Evolutionary conservation across 2,113 vertebrate genomes (phyloP).

Genomic region (Candoia aspera): DNA sequence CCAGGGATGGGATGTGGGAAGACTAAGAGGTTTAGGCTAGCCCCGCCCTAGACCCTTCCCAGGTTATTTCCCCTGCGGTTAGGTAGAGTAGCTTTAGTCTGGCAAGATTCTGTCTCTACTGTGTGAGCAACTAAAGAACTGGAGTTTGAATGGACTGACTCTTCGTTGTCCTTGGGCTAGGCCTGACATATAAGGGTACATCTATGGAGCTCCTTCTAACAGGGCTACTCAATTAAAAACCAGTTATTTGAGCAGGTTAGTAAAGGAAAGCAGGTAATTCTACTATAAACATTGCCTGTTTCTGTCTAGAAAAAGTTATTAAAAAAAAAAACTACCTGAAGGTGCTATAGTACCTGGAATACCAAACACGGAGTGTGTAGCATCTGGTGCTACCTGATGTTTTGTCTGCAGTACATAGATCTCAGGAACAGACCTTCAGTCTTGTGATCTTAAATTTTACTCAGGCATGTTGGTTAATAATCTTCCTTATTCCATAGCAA

Average conservation of each 20-base stretch:
- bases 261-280: not conserved
- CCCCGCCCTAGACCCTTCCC: no score
- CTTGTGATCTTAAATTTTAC: not conserved
- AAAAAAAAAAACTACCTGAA: not conserved
- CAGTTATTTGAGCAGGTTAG: not conserved
- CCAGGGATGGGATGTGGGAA: no score
- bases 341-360: not conserved
- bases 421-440: not conserved
- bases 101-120: no score
- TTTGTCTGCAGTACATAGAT: not conserved
- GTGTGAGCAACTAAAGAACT: no score
- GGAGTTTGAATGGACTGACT: no score
- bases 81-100: no score
- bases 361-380: not conserved
- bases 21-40: no score
- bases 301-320: not conserved
- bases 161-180: no score
- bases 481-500: not conserved
- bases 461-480: not conserved
- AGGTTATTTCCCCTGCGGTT: no score
- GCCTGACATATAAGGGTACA: not conserved
- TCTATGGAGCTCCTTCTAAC: not conserved
- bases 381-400: not conserved
- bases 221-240: not conserved
- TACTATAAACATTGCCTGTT: not conserved